Base-by-base conservation (phyloP, 2,888 invertebrate genomes). In the Schizaphis graminum region DNA sequence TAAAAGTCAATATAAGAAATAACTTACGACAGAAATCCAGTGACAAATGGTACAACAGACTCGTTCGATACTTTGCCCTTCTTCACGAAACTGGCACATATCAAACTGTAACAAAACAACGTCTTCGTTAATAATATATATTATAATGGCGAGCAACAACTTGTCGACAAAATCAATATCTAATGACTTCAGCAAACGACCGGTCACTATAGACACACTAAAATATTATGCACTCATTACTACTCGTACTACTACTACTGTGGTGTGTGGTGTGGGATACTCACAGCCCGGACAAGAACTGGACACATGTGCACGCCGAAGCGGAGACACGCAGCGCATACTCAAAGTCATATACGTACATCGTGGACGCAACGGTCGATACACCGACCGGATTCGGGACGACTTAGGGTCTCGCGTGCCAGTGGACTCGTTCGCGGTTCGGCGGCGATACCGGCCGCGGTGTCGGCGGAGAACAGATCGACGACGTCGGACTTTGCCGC, bases 281-380 rank as follows among this genome's bases (percentile, higher is more conserved):
- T 97, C 97, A 98, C 98, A 97, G 97, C 96, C 98, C 98, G 94
- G 98, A 97, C 95, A 98, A 96, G 96, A 98, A 98, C 95, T 98
- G 98, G 94, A 98, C 96, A 95, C 98, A 97, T 35, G 98, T 98
- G 95, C 97, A 97, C 94, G 97, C 96, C 89, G 98, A 98, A 77
- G 98, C 98, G 87, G 97, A 96, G 8, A 96, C 95, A 21, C 96
- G 96, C 91, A 97, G 95, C 93, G 96, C 95, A 93, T 96, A 96
- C 95, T 96, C 96, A 94, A 96, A 96, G 85, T 95, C 95, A 26
- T 35, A 35, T 11, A 47, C 61, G 92, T 86, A 3, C 92, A 61
- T 44, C 3, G 7, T 67, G n/a, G 26, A 16, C 67, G 13, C 4
- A n/a, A 44, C 57, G 11, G 41, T 57, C 21, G 56, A 77, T 1